Percentiles rank a stretch among this genome's conserved stretches.
Evolutionary conservation across 2,888 invertebrate species (phyloP).

Genomic region (Cryptocephalus primarius): DNA sequence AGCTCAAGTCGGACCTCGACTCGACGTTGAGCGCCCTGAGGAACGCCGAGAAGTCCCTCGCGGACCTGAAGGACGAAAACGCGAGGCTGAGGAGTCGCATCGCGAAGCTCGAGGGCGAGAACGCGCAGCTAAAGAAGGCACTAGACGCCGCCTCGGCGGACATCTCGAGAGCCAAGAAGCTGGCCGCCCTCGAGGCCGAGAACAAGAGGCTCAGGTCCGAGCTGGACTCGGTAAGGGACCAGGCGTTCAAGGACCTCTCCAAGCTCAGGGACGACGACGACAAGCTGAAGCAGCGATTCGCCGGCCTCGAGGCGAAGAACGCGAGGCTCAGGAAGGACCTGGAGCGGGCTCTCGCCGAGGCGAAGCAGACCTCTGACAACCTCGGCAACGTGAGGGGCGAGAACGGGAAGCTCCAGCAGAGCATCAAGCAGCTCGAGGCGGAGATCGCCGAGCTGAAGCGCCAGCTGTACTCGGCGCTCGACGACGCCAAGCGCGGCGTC

Average conservation of each 20-base stretch:
- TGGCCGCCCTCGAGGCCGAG: slow-evolving; percentile 11
- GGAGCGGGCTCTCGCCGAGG: slow-evolving; percentile 8
- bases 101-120: slow-evolving; percentile 10
- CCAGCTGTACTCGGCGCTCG: slow-evolving; percentile 10
- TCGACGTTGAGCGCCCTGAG: slow-evolving; percentile 5
- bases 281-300: slow-evolving; percentile 10
- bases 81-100: slow-evolving; percentile 7
- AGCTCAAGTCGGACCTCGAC: slow-evolving; percentile 17
- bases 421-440: slow-evolving; percentile 9
- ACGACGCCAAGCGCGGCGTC: slow-evolving; percentile 8
- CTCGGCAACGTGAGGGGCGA: slow-evolving; percentile 10
- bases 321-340: slow-evolving; percentile 17
- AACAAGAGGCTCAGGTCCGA: slow-evolving; percentile 12
- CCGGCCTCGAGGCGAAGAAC: slow-evolving; percentile 21
- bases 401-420: slow-evolving; percentile 11
- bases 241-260: background rate
- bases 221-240: slow-evolving; percentile 3
- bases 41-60: slow-evolving; percentile 3
- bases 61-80: slow-evolving; percentile 1
- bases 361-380: slow-evolving; percentile 11
- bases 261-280: slow-evolving; percentile 6
- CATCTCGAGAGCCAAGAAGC: slow-evolving; percentile 8
- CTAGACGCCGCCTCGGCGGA: slow-evolving; percentile 9
- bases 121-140: slow-evolving; percentile 8
- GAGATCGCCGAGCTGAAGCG: slow-evolving; percentile 9